Percentiles rank a stretch among this genome's conserved stretches.
Conservation (phyloP, 2,113 vertebrate species). For the Solea solea region DNA sequence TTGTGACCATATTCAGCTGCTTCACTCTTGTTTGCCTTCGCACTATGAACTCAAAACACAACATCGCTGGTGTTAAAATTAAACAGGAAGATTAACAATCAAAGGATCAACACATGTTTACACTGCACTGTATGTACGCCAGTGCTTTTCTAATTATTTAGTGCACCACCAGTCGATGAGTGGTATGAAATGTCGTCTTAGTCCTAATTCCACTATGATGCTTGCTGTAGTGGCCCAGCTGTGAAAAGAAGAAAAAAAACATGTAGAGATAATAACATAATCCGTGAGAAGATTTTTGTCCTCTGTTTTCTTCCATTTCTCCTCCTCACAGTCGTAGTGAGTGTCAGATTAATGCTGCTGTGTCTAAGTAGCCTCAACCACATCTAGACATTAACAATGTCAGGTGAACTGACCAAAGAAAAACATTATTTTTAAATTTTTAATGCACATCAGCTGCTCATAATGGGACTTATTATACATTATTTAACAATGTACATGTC, state of each 20-base stretch:
- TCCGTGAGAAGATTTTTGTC: constrained; percentile 66
- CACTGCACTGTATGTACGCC: not conserved
- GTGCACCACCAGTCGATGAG: constrained; percentile 28
- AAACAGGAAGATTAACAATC: no score
- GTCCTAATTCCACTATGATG: constrained; percentile 63
- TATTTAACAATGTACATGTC: no score
- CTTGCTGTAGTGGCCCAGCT: constrained; percentile 46
- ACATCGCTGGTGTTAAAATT: not conserved
- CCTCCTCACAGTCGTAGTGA: constrained; percentile 60
- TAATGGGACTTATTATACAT: no score
- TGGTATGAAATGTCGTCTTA: constrained; percentile 41
- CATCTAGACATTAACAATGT: constrained; percentile 11
- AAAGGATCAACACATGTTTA: not conserved
- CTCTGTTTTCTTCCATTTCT: constrained; percentile 54
- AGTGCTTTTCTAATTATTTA: constrained; percentile 9
- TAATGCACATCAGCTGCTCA: no score
- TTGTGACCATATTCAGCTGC: not conserved
- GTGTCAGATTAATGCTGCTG: constrained; percentile 62
- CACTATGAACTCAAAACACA: not conserved
- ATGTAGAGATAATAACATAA: constrained; percentile 71
- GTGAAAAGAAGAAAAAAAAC: constrained; percentile 38
- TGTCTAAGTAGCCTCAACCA: constrained; percentile 36
- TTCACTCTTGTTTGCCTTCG: not conserved
- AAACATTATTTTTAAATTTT: not conserved
- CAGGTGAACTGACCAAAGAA: constrained; percentile 23